Percentiles rank a stretch among this genome's conserved stretches.
Evolutionary conservation across 2,113 vertebrate genomes (phyloP).

Genomic region (Nothoprocta perdicaria): DNA sequence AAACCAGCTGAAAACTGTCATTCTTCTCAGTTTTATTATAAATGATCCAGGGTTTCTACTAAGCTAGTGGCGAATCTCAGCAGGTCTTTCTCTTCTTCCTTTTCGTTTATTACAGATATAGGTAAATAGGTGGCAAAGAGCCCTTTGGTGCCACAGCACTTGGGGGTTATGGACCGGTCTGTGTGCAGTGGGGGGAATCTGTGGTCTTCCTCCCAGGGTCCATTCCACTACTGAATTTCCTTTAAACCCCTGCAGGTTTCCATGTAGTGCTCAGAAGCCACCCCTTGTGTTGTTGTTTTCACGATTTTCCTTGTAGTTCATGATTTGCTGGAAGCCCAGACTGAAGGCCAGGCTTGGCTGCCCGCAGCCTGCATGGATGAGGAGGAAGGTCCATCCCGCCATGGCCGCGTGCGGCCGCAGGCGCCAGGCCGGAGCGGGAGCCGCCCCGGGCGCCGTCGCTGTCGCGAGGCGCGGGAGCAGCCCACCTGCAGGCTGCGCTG

Average conservation of each 20-base stretch:
- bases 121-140: background rate
- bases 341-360: constrained; percentile 38
- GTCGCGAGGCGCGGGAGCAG: rapidly evolving
- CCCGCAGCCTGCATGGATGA: constrained; percentile 4
- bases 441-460: background rate
- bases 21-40: background rate
- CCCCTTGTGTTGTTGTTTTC: constrained; percentile 39
- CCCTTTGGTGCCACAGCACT: rapidly evolving
- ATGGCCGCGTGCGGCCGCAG: rapidly evolving
- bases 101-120: background rate
- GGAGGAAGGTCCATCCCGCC: constrained; percentile 46
- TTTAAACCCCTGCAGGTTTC: constrained; percentile 2
- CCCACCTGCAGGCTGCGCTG: background rate
- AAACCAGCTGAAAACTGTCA: background rate
- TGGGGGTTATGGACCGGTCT: background rate
- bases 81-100: background rate
- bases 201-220: background rate
- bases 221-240: background rate
- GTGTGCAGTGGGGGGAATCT: background rate
- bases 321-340: constrained; percentile 47
- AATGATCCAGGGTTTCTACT: background rate
- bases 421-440: background rate
- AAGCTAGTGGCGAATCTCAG: background rate
- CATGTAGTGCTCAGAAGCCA: constrained; percentile 9
- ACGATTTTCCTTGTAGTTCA: constrained; percentile 48